Base-by-base conservation (phyloP, 1,140 invertebrate species). In the Plodia interpunctella region DNA sequence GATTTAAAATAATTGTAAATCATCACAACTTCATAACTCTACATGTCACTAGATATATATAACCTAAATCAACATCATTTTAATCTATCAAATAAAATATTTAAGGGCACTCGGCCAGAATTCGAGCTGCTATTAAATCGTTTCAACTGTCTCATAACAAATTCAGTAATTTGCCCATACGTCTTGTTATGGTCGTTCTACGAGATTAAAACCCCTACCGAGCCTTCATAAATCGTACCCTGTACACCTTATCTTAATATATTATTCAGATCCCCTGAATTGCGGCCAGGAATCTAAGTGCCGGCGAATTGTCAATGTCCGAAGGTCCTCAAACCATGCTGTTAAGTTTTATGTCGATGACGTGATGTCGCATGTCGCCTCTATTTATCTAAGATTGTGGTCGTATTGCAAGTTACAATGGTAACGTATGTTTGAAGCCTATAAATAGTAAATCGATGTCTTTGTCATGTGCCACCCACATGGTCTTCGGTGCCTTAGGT, bases 131-230 rank as follows among this genome's bases (percentile, higher is more conserved):
- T 72, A 79, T 83, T 78, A 80, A 84, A 83, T 83, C 75, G 73
- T 59, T 74, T 72, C 67, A 74, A 63, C 61, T 70, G 62, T 59
- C 78, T 80, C 69, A 85, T 85, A 88, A 84, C 72, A 74, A 66
- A 87, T 85, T 78, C 82, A 75, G 79, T 84, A 81, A 87, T 88
- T 88, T 82, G 74, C 64, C 75, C 80, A 84, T 86, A 82, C 71
- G 74, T 87, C 81, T 87, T 83, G 78, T 84, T 86, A 87, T 83
- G 76, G 81, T 79, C 81, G 77, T 83, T 78, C 66, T 64, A 57
- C 68, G 74, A 83, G 83, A 88, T 88, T 87, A 88, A 88, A 88
- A 80, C 79, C 75, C 57, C 70, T 64, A 55, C 71, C 79, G 72
- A 79, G 80, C 83, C 83, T 83, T 88, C 80, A 84, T 87, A 86